A percentile compares a stretch with the other conserved stretches of the same genome.
Evolutionary conservation across 2,797 vertebrate species (phyloP).

Genomic region (Myioborus miniatus): DNA sequence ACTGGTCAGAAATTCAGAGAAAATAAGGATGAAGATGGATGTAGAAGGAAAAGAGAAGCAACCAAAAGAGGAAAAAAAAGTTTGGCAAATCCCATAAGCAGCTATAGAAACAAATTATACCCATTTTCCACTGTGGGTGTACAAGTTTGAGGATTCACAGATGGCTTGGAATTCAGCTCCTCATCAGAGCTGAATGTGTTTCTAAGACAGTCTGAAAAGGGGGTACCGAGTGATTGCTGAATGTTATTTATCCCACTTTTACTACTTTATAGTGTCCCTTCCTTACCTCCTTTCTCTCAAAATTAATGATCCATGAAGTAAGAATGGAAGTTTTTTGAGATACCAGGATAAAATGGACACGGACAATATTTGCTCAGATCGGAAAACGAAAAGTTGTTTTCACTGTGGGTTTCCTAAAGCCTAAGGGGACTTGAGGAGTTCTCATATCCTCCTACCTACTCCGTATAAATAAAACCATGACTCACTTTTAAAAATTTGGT

Average conservation of each 20-base stretch:
- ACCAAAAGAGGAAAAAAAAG: conserved; percentile 19
- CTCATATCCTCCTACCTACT: conserved; percentile 51
- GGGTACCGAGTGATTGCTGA: not conserved
- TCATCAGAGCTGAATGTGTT: conserved; percentile 14
- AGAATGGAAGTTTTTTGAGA: not conserved
- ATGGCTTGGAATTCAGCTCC: conserved; percentile 56
- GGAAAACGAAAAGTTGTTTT: not conserved
- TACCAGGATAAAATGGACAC: not conserved
- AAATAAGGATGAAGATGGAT: conserved; percentile 51
- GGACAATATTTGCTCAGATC: not conserved
- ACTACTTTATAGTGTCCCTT: not conserved
- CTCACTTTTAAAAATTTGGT: conserved; percentile 57
- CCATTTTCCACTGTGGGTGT: conserved; percentile 67
- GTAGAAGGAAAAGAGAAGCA: conserved; percentile 20
- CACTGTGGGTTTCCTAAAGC: conserved; percentile 24
- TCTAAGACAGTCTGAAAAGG: conserved; percentile 40
- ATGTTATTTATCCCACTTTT: not conserved
- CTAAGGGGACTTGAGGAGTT: conserved; percentile 37
- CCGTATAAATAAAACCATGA: conserved; percentile 61
- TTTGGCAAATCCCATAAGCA: conserved; percentile 47
- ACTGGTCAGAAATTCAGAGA: conserved; percentile 60
- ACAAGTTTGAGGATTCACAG: conserved; percentile 62
- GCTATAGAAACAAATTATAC: conserved; percentile 62
- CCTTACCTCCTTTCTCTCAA: not conserved
- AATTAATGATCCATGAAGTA: not conserved